These are phyloP conservation scores for Suncus etruscus DNA, from an alignment of 2,113 vertebrate genomes.

Conservation along the genomic window DNA sequence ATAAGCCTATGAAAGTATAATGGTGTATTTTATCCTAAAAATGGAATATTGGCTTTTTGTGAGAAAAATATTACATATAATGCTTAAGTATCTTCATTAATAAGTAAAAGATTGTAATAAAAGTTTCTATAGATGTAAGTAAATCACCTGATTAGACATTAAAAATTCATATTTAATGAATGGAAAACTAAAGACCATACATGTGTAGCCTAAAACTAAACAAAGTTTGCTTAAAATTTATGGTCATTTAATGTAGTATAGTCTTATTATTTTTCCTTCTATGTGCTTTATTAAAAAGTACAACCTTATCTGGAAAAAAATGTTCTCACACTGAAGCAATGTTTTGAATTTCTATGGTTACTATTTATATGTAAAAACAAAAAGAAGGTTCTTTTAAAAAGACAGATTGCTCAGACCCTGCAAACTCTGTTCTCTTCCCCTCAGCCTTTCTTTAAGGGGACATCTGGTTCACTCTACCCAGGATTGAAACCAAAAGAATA, in stretches of 20 bases:
- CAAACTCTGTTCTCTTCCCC: neutral
- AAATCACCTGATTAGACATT: too few species aligned
- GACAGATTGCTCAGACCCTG: neutral
- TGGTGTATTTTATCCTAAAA: too few species aligned
- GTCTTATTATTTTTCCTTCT: constrained; percentile 5
- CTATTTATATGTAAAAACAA: neutral
- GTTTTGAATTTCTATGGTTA: constrained; percentile 15
- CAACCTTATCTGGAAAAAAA: constrained; percentile 13
- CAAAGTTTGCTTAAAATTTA: neutral
- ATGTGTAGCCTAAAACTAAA: neutral
- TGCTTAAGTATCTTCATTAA: too few species aligned
- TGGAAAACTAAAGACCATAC: neutral
- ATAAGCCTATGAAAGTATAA: too few species aligned
- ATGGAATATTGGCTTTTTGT: too few species aligned
- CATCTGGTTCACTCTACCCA: neutral
- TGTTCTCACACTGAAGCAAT: neutral
- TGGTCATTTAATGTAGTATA: neutral
- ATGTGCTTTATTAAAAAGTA: neutral
- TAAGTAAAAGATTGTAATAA: too few species aligned
- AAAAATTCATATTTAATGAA: neutral
- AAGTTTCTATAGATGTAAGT: too few species aligned
- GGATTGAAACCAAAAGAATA: neutral
- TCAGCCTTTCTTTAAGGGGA: neutral
- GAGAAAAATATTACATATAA: too few species aligned
- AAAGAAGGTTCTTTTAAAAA: neutral